Evolutionary conservation across 2,797 vertebrate species (phyloP), one percentile per base, ranked within the genome.

Genomic region (Muscicapa comitata): DNA sequence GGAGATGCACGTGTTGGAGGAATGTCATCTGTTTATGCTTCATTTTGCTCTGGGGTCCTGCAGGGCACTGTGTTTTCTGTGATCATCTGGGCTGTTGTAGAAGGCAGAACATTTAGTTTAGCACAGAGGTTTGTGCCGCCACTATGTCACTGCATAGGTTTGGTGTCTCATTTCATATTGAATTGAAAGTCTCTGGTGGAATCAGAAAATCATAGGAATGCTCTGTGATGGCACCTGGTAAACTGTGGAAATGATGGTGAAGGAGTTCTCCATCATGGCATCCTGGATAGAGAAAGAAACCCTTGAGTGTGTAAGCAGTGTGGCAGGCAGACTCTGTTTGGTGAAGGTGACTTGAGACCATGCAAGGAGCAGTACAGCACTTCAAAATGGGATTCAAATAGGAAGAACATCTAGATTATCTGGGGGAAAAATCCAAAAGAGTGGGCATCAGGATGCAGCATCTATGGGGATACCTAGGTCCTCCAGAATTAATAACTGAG

Each of bases 251-350:
- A 17, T 1, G 1, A 33, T 24, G 15, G 25, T 20, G 12, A 82
- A 23, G 61, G 61, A 65, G 35, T 33, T 24, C 17, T 85, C 57
- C 42, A 20, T 45, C 12, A 4, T 28, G 47, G 57, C 58, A 26
- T 91, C 42, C 28, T 67, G 31, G n/a, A 28, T 40, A 28, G 54
- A 77, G 50, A n/a, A 28, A 37, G 73, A 87, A 55, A 33, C 19
- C 9, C 6, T 42, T 0, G 2, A 77, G 23, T 58, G 16, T 63
- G 29, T 20, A 75, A 85, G 31, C 29, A 55, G 12, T 0, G 0
- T 50, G 74, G 35, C 3, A 1, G 18, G 54, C 0, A 1, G 28
- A 57, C 28, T 59, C 1, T 0, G 7, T 68, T 76, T 42, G 48
- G 10, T 18, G 8, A 67, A 57, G 35, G 40, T 14, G 18, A 29